These are phyloP conservation scores for Cataglyphis rosenhaueri DNA, from an alignment of 2,888 invertebrate species.

Conservation along the genomic window DNA sequence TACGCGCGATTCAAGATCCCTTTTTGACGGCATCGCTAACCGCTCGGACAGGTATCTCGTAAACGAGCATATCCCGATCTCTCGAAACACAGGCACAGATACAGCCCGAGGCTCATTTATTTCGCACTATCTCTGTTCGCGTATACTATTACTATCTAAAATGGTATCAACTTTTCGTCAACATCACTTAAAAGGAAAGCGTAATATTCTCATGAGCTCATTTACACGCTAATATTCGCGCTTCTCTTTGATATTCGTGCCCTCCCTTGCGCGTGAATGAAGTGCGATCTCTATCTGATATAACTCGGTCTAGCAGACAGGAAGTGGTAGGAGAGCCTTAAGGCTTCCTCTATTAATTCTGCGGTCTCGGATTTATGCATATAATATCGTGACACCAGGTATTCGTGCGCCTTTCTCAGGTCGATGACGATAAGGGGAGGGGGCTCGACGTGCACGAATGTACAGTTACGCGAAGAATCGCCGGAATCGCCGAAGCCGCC, in stretches of 20 bases:
- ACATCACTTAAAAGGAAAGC: slow-evolving; percentile 52
- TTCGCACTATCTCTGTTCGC: slow-evolving; percentile 9
- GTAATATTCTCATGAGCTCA: slow-evolving; percentile 10
- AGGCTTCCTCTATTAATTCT: slow-evolving; percentile 1
- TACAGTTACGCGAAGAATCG: slow-evolving; percentile 70
- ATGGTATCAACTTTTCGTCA: slow-evolving; percentile 44
- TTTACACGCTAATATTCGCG: slow-evolving; percentile 15
- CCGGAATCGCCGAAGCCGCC: slow-evolving; percentile 55
- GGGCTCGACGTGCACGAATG: slow-evolving; percentile 66
- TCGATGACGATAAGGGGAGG: slow-evolving; percentile 50
- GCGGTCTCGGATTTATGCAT: slow-evolving; percentile 24
- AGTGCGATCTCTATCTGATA: background rate
- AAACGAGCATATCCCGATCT: slow-evolving; percentile 10
- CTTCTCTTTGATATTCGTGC: background rate
- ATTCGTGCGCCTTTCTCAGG: slow-evolving; percentile 35
- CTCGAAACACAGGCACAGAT: slow-evolving; percentile 19
- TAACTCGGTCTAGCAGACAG: background rate
- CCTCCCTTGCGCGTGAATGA: background rate
- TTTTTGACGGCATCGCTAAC: slow-evolving; percentile 36
- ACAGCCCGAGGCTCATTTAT: slow-evolving; percentile 26
- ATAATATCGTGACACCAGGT: slow-evolving; percentile 39
- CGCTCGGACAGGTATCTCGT: slow-evolving; percentile 17
- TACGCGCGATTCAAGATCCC: slow-evolving; percentile 44
- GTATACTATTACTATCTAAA: background rate
- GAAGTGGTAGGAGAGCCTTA: slow-evolving; percentile 17